Base-by-base conservation (phyloP, 1,140 invertebrate species). In the Trichonephila clavipes region DNA sequence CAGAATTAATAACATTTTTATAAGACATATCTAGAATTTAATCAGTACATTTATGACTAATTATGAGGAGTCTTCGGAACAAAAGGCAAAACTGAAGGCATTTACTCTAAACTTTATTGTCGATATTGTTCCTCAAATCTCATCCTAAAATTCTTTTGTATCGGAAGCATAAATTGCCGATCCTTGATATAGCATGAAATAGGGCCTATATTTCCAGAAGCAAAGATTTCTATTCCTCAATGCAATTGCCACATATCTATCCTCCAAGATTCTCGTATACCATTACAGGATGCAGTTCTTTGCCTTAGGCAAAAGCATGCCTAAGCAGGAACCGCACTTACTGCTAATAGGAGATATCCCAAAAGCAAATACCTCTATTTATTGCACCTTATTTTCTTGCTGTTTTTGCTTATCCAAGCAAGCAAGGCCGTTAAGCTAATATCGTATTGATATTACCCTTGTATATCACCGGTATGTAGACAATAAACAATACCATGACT, bases 341-440 rank as follows among this genome's bases (percentile, higher is more conserved):
- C 72, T 77, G 34, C 72, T 77, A 77, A 77, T 77, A 34, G 72
- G 72, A 77, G 72, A 77, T 77, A 77, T 77, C 72, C 28, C 72
- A 24, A 77, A 77, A 77, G 72, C 72, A 77, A 77, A 77, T 77
- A 28, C 72, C 72, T 40, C 72, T 77, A 77, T 77, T 77, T 77
- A 77, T 77, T 77, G 72, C 28, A 19, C 6, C 18, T 77, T 40
- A 18, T 77, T 77, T 34, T 77, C 16, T 34, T 34, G 28, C 28
- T 16, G 12, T 77, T 77, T 77, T 40, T 24, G 16, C 72, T 16
- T 14, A 18, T 14, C 72, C 28, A 77, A 34, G 72, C 28, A 77
- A 40, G 16, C 28, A 34, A 18, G 69, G 16, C 28, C 72, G 72
- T 77, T 77, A 77, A 77, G 72, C 72, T 77, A 77, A 77, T 77